These are phyloP conservation scores for Poecilia velifera DNA, from an alignment of 2,797 vertebrate species.

Conservation along the genomic window DNA sequence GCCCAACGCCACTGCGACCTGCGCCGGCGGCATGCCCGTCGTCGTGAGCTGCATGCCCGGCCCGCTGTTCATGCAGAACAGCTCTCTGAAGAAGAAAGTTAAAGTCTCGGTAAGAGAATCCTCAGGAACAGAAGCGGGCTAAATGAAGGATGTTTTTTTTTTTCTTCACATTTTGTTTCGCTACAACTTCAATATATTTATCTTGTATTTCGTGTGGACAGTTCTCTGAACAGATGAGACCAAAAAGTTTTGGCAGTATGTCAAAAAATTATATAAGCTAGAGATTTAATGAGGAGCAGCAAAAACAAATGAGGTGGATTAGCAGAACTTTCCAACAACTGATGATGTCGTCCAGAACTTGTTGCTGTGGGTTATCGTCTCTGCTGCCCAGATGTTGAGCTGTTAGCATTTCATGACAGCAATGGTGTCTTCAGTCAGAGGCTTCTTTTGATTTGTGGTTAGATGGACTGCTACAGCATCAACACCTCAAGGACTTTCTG, in stretches of 20 bases:
- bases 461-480: neutral
- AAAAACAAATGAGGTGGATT: neutral
- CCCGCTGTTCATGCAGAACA: constrained; percentile 79
- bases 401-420: neutral
- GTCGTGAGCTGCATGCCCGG: constrained; percentile 92
- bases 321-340: too few species aligned
- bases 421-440: neutral
- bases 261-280: neutral
- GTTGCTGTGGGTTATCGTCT: too few species aligned
- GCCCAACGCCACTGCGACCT: constrained; percentile 82
- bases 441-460: neutral
- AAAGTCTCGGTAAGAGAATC: constrained; percentile 74
- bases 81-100: constrained; percentile 83
- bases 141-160: neutral
- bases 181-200: neutral
- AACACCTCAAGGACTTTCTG: neutral
- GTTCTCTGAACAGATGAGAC: neutral
- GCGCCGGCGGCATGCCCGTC: constrained; percentile 82
- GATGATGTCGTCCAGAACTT: too few species aligned
- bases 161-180: neutral
- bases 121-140: neutral
- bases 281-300: neutral
- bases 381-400: neutral
- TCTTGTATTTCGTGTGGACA: neutral
- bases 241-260: neutral